Evolutionary conservation across 2,888 invertebrate species (phyloP).

Genomic region (Diplazon laetatorius): DNA sequence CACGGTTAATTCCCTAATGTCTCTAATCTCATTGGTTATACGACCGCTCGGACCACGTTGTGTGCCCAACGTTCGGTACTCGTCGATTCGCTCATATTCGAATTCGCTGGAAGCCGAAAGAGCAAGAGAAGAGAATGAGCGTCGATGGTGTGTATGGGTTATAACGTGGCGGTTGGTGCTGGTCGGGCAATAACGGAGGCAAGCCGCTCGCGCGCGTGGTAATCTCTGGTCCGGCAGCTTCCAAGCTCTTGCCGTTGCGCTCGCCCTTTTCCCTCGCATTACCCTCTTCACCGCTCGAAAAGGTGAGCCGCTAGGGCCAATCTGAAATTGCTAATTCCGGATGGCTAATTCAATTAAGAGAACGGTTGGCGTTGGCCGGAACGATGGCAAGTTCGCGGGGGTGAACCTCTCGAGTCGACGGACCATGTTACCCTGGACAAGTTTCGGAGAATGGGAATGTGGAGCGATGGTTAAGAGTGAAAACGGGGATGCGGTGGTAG

Average conservation of each 20-base stretch:
- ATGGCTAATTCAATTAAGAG: constrained; percentile 81
- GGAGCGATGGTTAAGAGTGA: constrained; percentile 34
- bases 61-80: constrained; percentile 9
- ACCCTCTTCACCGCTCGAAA: constrained; percentile 51
- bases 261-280: constrained; percentile 3
- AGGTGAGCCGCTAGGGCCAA: constrained; percentile 70
- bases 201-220: constrained; percentile 44
- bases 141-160: not conserved
- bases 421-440: constrained; percentile 23
- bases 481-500: constrained; percentile 30
- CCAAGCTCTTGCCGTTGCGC: constrained; percentile 29
- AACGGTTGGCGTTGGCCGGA: constrained; percentile 70
- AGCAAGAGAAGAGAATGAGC: constrained; percentile 15
- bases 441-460: constrained; percentile 47
- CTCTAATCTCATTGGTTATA: constrained; percentile 52
- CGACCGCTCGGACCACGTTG: constrained; percentile 25
- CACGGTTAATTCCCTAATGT: constrained; percentile 51
- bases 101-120: constrained; percentile 35
- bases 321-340: constrained; percentile 80
- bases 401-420: constrained; percentile 29
- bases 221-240: constrained; percentile 49
- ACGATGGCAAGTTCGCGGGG: constrained; percentile 43
- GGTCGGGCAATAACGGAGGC: constrained; percentile 51
- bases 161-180: constrained; percentile 14
- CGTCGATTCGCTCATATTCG: constrained; percentile 41